These are phyloP conservation scores for Channa argus DNA, from an alignment of 2,113 vertebrate genomes.

Conservation along the genomic window DNA sequence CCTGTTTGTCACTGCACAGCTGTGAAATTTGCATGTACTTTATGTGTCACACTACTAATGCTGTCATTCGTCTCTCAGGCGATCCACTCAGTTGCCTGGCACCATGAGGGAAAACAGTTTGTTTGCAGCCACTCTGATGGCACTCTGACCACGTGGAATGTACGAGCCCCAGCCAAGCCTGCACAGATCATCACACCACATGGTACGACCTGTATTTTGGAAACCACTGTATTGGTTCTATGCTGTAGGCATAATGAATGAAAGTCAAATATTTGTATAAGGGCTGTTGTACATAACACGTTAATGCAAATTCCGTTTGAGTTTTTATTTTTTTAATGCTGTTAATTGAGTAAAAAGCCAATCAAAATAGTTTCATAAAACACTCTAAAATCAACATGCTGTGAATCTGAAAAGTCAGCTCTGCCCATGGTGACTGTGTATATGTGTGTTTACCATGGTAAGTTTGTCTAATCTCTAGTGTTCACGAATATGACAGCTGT, in stretches of 20 bases:
- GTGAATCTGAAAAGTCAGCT: too few relatives aligned
- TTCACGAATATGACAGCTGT: too few relatives aligned
- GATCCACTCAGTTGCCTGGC: slow-evolving; percentile 98
- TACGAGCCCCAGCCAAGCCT: slow-evolving; percentile 91
- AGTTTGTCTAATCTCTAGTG: too few relatives aligned
- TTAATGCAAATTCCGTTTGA: too few relatives aligned
- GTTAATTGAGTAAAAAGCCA: too few relatives aligned
- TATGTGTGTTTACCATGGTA: too few relatives aligned
- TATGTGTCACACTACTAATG: neutral
- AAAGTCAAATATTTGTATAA: neutral
- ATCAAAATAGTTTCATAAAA: too few relatives aligned
- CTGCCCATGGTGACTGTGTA: too few relatives aligned
- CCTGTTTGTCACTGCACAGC: neutral
- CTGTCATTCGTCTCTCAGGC: slow-evolving; percentile 82
- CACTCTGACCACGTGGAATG: slow-evolving; percentile 96
- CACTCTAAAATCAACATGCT: too few relatives aligned
- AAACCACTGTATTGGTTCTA: slow-evolving; percentile 7
- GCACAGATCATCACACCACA: slow-evolving; percentile 96
- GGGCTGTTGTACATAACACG: too few relatives aligned
- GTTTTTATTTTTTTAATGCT: too few relatives aligned
- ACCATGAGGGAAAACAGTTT: slow-evolving; percentile 98
- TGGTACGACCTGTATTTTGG: slow-evolving; percentile 82
- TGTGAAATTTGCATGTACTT: neutral
- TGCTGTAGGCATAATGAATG: neutral
- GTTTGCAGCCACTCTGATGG: slow-evolving; percentile 99